These are phyloP conservation scores for Asarcornis scutulata DNA, from an alignment of 2,113 vertebrate species.

Conservation along the genomic window DNA sequence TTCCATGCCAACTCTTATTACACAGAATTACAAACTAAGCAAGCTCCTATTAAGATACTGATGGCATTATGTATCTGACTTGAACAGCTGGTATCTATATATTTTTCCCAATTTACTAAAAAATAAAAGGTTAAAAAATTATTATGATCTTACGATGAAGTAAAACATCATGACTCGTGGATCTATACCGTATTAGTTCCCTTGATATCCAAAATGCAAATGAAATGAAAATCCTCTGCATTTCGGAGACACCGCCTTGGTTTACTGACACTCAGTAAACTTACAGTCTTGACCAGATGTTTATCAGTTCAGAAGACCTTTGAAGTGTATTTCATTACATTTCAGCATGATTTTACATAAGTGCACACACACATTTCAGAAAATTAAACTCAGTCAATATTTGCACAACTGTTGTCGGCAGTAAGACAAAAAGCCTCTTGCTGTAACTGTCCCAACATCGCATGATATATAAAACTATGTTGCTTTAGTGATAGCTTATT, in stretches of 20 bases:
- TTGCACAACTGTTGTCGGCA: not conserved
- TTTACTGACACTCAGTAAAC: not conserved
- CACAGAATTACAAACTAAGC: not conserved
- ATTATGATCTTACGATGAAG: not conserved
- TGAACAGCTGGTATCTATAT: not conserved
- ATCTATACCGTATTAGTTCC: not conserved
- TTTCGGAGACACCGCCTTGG: not conserved
- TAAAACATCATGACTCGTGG: not conserved
- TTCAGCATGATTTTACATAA: not conserved
- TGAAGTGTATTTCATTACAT: not conserved
- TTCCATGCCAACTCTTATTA: not conserved
- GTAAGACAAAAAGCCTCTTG: not conserved
- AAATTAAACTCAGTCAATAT: constrained; percentile 12
- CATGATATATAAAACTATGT: not conserved
- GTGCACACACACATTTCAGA: not conserved
- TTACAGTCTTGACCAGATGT: not conserved
- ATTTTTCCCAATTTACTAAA: not conserved
- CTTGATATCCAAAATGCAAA: not conserved
- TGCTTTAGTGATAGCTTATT: constrained; percentile 40
- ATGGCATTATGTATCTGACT: not conserved
- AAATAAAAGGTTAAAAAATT: not conserved
- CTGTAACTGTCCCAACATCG: not conserved
- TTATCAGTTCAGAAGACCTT: not conserved
- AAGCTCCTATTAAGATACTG: not conserved
- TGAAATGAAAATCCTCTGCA: not conserved